Conservation (phyloP, 2,888 invertebrate genomes). For the Branchellion lobata region DNA sequence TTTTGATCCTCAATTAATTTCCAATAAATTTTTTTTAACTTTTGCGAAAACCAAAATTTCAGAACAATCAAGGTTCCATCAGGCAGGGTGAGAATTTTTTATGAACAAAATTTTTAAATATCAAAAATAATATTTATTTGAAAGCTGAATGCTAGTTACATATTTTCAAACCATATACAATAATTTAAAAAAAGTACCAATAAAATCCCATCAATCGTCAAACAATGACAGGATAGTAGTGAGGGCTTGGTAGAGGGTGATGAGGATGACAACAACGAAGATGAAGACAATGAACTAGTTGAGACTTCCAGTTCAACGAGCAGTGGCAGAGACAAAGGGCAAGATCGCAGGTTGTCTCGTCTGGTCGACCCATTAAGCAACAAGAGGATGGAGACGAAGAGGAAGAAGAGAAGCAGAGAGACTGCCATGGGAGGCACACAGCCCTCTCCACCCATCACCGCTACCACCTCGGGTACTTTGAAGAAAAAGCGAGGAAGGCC, state of each 20-base stretch:
- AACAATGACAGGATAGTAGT: background rate
- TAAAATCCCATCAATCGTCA: too few species aligned
- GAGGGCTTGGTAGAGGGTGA: background rate
- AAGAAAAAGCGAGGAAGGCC: constrained; percentile 1
- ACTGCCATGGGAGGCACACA: background rate
- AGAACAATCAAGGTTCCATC: background rate
- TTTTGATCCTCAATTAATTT: too few species aligned
- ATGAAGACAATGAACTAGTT: background rate
- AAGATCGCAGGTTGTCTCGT: too few species aligned
- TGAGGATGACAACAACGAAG: background rate
- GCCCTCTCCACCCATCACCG: background rate
- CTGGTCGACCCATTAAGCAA: too few species aligned
- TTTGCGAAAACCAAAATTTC: too few species aligned
- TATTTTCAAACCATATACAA: too few species aligned
- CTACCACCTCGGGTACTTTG: background rate
- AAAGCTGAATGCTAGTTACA: too few species aligned
- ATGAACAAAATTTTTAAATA: background rate
- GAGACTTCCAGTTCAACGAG: background rate
- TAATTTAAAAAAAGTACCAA: too few species aligned
- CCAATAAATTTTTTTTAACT: too few species aligned
- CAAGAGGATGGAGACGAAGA: too few species aligned
- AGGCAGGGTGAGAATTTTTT: background rate
- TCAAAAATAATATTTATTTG: too few species aligned
- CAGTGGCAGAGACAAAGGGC: background rate
- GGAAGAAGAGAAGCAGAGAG: background rate